A percentile compares a stretch with the other conserved stretches of the same genome.
Conservation (phyloP, 2,113 vertebrate genomes). For the Sapajus apella region DNA sequence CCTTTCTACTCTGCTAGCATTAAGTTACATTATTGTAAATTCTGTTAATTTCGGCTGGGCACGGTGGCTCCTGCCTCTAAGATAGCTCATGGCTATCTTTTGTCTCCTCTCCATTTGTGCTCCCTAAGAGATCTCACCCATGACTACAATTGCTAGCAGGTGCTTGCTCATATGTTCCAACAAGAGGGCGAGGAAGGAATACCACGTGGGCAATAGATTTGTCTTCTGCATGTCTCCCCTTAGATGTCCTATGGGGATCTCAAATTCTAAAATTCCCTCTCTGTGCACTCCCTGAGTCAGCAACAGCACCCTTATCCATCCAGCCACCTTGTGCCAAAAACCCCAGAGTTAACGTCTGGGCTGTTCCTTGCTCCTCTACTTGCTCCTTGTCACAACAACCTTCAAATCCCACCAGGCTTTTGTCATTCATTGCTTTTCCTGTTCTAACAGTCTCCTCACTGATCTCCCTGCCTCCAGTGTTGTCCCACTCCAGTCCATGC, state of each 20-base stretch:
- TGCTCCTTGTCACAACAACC: neutral
- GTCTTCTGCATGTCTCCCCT: neutral
- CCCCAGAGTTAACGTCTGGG: too few species aligned
- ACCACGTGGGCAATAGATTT: neutral
- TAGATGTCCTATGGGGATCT: neutral
- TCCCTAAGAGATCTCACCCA: neutral
- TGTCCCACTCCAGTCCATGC: neutral
- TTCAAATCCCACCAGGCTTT: too few species aligned
- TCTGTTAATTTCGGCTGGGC: neutral
- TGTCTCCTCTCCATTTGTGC: neutral
- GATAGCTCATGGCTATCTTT: neutral
- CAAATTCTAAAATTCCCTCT: neutral
- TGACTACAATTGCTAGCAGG: neutral
- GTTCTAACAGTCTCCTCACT: neutral
- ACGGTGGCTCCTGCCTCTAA: too few species aligned
- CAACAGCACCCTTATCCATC: neutral
- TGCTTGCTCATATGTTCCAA: neutral
- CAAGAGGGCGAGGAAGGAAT: too few species aligned
- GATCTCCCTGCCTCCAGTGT: neutral
- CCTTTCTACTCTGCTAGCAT: neutral
- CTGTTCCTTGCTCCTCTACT: neutral
- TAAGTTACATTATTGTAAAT: neutral
- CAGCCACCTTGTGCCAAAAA: neutral
- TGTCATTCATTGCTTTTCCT: neutral
- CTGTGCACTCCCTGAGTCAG: neutral